Percentiles rank a stretch among this genome's conserved stretches.
Evolutionary conservation across 2,113 vertebrate species (phyloP).

Genomic region (Muntiacus muntjak): DNA sequence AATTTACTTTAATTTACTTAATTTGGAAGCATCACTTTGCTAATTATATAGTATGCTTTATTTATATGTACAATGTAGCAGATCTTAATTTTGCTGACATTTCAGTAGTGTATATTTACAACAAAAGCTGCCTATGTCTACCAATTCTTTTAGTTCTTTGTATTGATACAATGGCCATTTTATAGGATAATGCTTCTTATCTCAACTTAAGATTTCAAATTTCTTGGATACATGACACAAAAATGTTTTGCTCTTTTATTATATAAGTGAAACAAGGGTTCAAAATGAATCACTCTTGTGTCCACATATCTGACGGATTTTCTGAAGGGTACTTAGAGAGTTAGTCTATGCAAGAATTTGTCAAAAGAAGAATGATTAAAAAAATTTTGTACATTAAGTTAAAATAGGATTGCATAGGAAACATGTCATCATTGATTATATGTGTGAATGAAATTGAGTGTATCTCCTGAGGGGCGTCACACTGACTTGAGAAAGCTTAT

Average conservation of each 20-base stretch:
- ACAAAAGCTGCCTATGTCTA: not conserved
- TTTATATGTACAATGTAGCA: not conserved
- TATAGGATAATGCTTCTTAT: constrained; percentile 57
- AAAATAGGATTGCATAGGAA: not conserved
- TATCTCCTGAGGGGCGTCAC: not conserved
- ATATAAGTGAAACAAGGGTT: not conserved
- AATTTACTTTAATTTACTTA: not conserved
- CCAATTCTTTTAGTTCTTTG: constrained; percentile 1
- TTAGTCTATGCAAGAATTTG: not conserved
- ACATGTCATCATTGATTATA: not conserved
- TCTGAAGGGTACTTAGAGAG: not conserved
- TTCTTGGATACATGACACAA: not conserved
- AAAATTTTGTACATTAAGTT: not conserved
- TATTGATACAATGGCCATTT: constrained; percentile 39
- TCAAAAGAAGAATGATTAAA: not conserved
- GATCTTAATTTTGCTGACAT: constrained; percentile 20
- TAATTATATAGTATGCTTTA: not conserved
- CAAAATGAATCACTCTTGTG: not conserved
- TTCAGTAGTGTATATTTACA: constrained; percentile 31
- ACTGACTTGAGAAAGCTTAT: not conserved
- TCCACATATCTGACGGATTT: not conserved
- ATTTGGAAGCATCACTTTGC: not conserved
- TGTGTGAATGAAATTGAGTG: not conserved
- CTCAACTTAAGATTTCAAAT: constrained; percentile 30
- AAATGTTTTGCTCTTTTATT: not conserved